phyloP scores from a whole-genome alignment of 2,888 invertebrate species.

The Metellina segmentata region DNA sequence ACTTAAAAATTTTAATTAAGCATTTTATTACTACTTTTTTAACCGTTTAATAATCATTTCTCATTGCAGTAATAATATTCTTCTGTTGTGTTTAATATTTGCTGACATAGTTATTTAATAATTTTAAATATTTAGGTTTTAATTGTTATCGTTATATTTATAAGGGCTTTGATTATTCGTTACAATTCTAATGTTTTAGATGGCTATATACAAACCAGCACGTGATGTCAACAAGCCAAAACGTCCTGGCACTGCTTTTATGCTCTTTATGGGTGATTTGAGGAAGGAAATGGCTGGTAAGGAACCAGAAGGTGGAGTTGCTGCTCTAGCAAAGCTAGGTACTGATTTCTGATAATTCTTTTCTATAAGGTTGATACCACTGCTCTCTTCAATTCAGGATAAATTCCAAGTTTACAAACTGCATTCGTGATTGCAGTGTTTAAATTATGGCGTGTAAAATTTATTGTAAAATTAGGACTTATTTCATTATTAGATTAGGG shows the following conservation, averaged over 20 bases:
- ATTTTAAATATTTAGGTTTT: neutral
- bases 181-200: conserved; percentile 71
- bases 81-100: too few relatives aligned
- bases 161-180: neutral
- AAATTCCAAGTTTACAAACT: neutral
- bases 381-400: too few relatives aligned
- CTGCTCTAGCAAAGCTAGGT: conserved; percentile 78
- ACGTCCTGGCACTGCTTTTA: conserved; percentile 80
- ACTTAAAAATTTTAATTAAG: neutral
- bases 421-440: neutral
- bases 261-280: conserved; percentile 80
- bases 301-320: conserved; percentile 79
- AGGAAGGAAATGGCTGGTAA: conserved; percentile 80
- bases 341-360: neutral
- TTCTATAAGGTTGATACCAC: neutral
- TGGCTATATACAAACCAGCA: conserved; percentile 79
- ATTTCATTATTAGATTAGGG: too few relatives aligned
- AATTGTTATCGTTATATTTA: neutral
- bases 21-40: neutral
- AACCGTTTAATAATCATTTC: neutral
- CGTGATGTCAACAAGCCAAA: conserved; percentile 79
- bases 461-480: too few relatives aligned
- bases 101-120: too few relatives aligned
- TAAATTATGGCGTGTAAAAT: too few relatives aligned
- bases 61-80: too few relatives aligned